Evolutionary conservation across 2,797 vertebrate species (phyloP), one percentile per base, ranked within the genome.

Genomic region (Gymnodraco acuticeps): DNA sequence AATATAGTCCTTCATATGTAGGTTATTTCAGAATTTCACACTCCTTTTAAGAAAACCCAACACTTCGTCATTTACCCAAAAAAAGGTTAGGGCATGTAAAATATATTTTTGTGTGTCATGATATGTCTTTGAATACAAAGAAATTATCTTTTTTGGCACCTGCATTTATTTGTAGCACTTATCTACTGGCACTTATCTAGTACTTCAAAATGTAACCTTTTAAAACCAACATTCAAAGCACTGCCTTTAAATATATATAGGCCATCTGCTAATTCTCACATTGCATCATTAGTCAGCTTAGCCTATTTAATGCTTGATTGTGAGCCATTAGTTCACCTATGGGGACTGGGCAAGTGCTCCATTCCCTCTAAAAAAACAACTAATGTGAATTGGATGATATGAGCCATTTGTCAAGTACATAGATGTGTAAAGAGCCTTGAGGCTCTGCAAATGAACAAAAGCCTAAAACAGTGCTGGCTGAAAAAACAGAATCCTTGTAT

Each of bases 221-320:
- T 12, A 51, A 62, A 74, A 16, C 19, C 53, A 23, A 5, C 45
- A 19, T 31, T 48, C 6, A 41, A 60, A 78, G 43, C 33, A 60
- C 15, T 53, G 33, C 66, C 47, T 38, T 71, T 63, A 60, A 41
- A 59, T 58, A 16, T 51, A 33, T 75, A 7, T 13, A 31, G 64
- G 45, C 54, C 48, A 70, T 68, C 38, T 70, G 66, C 46, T 73
- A 73, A 64, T 87, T 88, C 76, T 82, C 88, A 85, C 82, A 38
- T 82, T 70, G 52, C 46, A 62, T 86, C 83, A 87, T 87, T 80
- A 84, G 70, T 61, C 59, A 67, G 47, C 31, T 55, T 16, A 62
- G 58, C 41, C 71, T 41, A 33, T 84, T 76, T 80, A 27, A 58
- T 77, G 68, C 58, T 64, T 82, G 69, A 80, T 69, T 83, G 80